Evolutionary conservation across 2,113 vertebrate genomes (phyloP).

Genomic region (Ondatra zibethicus): DNA sequence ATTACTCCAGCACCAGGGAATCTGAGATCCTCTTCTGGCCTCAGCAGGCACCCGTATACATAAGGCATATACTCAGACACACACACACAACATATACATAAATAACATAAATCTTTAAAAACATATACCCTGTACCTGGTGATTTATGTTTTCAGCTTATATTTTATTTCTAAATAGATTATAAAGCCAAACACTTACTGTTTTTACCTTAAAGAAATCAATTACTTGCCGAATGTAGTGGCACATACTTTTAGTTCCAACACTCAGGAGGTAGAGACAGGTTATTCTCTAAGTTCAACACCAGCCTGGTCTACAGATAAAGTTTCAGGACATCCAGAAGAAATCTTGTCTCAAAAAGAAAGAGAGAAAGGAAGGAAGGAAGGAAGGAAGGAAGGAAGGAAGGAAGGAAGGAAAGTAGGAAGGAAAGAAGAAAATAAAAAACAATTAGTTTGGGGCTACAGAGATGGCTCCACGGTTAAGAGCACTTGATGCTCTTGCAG

Average conservation of each 20-base stretch:
- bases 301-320: not conserved
- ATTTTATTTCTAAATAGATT: not conserved
- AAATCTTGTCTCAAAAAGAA: not conserved
- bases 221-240: not conserved
- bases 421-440: not conserved
- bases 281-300: not conserved
- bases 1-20: no score
- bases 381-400: no score
- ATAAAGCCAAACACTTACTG: not conserved
- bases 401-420: accelerated
- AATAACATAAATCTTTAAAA: not conserved
- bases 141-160: not conserved
- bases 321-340: not conserved
- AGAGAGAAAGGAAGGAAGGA: no score
- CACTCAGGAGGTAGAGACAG: not conserved
- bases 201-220: not conserved
- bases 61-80: no score
- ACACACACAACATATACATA: not conserved
- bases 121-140: not conserved
- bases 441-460: not conserved
- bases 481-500: not conserved
- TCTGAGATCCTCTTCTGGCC: no score
- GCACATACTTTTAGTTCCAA: not conserved
- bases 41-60: no score
- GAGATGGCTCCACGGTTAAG: not conserved